Evolutionary conservation across 2,888 invertebrate genomes (phyloP), one percentile per base, ranked within the genome.

Genomic region (Taphrorychus bicolor): DNA sequence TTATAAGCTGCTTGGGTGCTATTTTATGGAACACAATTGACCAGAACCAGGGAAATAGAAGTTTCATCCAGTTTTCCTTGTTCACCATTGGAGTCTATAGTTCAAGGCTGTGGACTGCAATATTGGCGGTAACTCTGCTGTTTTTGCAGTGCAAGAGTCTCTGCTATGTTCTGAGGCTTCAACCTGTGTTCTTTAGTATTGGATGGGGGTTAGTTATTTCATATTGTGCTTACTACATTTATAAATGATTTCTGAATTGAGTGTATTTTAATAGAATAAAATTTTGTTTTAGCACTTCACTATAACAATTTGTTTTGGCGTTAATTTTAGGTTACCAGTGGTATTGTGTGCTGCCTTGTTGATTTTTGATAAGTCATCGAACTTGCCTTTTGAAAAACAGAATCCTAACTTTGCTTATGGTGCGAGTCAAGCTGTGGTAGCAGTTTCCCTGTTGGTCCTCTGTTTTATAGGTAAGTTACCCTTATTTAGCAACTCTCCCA

Each of bases 81-180:
- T 90, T 93, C 72, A 89, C 91, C 32, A 87, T 89, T 71, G 90
- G 91, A 66, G 91, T 93, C 67, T 92, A 93, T 77, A 91, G 94
- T 66, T 89, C 93, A 54, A 85, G 95, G 67, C 83, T 95, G 59
- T 95, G 94, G 93, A 94, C 95, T 0, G 91, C 91, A 5, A 89
- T 93, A 76, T 84, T 96, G 64, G 92, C 96, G 1, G 86, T 94
- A 32, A 89, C 91, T 4, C 80, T 97, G 32, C 86, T 96, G 23
- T 90, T 96, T 80, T 83, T 96, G 60, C 89, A 94, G 82, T 92
- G 91, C 69, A 88, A 93, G 63, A 94, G 95, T 70, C 85, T 94
- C 2, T 92, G 94, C 76, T 94, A 91, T 80, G 91, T 95, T 63
- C 83, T 93, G 22, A 89, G 90, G 56, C 79, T 94, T 1, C 90